phyloP scores from a whole-genome alignment of 2,113 vertebrate species.

The Zapornia atra region DNA sequence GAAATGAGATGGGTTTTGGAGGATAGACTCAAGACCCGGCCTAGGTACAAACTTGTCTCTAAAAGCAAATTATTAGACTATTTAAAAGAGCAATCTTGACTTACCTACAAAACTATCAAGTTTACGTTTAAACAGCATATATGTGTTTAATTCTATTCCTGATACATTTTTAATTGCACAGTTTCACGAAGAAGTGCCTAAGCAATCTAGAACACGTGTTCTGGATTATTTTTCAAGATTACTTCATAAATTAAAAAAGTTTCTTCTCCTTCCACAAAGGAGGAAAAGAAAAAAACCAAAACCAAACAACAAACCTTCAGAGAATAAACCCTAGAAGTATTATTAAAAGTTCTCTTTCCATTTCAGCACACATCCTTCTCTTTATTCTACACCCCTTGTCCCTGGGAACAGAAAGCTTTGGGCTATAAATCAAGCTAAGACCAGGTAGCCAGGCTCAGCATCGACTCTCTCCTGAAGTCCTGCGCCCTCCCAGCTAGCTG shows the following conservation, averaged over 20 bases:
- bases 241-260: constrained; percentile 60
- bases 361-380: constrained; percentile 47
- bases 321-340: constrained; percentile 16
- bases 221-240: constrained; percentile 38
- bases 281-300: background rate
- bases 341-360: constrained; percentile 46
- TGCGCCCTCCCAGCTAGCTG: constrained; percentile 11
- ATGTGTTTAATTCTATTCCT: constrained; percentile 14
- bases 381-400: constrained; percentile 53
- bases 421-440: constrained; percentile 15
- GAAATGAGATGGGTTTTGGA: background rate
- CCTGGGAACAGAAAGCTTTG: constrained; percentile 13
- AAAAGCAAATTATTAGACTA: background rate
- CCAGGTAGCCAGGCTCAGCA: constrained; percentile 52
- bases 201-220: constrained; percentile 37
- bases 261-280: constrained; percentile 15
- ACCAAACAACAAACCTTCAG: background rate
- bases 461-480: constrained; percentile 47
- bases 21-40: background rate
- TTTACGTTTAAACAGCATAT: background rate
- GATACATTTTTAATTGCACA: constrained; percentile 38
- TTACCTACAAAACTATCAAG: background rate
- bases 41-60: background rate
- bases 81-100: background rate
- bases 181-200: too few relatives aligned